Evolutionary conservation across 2,888 invertebrate genomes (phyloP).

Genomic region (Acleris literana): DNA sequence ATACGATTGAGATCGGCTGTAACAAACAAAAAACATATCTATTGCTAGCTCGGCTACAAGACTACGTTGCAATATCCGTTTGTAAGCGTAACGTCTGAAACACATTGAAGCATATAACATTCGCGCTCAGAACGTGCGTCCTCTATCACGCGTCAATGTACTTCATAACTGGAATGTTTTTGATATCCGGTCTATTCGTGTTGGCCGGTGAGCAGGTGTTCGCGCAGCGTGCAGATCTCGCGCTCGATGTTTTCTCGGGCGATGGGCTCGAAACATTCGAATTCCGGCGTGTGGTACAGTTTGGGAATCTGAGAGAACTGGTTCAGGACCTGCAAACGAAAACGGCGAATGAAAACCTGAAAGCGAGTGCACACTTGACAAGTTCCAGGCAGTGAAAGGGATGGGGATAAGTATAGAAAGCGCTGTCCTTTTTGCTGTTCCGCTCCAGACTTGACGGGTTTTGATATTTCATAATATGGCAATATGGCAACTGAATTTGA

Average conservation of each 20-base stretch:
- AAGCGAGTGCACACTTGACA: too few relatives aligned
- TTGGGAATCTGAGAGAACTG: constrained; percentile 70
- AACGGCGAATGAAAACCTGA: not conserved
- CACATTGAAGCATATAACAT: too few relatives aligned
- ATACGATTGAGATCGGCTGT: not conserved
- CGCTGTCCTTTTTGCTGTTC: too few relatives aligned
- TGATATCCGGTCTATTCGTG: constrained; percentile 47
- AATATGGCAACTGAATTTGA: too few relatives aligned
- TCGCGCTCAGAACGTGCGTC: too few relatives aligned
- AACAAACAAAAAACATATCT: not conserved
- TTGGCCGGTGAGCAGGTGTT: constrained; percentile 58
- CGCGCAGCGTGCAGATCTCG: constrained; percentile 65
- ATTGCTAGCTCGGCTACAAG: constrained; percentile 10
- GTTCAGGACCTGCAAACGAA: constrained; percentile 63
- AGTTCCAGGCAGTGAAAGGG: too few relatives aligned
- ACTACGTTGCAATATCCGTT: not conserved
- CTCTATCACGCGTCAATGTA: too few relatives aligned
- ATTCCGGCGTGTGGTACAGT: constrained; percentile 70
- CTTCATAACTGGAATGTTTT: too few relatives aligned
- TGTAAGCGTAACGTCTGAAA: too few relatives aligned
- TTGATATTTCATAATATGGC: too few relatives aligned
- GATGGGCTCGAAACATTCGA: constrained; percentile 63
- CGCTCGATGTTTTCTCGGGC: constrained; percentile 73
- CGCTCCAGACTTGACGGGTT: too few relatives aligned
- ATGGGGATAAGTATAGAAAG: too few relatives aligned